A percentile compares a stretch with the other conserved stretches of the same genome.
phyloP scores from a whole-genome alignment of 2,113 vertebrate genomes.

The Ceyx margarethae region DNA sequence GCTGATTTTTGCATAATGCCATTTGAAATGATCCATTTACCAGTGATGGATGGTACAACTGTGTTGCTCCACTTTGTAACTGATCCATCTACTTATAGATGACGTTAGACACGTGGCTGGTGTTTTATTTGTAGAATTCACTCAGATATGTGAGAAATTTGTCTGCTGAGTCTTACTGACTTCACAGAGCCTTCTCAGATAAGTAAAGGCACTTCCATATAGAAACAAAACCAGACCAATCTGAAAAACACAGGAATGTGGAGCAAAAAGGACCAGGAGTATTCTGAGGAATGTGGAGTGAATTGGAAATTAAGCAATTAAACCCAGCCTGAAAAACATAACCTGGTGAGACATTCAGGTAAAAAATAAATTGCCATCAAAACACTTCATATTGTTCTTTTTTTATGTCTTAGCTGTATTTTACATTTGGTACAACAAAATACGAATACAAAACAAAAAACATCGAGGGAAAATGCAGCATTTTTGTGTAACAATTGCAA shows the following conservation, averaged over 20 bases:
- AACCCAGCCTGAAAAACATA: background rate
- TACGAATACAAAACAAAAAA: background rate
- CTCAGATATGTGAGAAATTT: slow-evolving; percentile 22
- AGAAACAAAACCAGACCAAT: background rate
- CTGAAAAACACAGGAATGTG: background rate
- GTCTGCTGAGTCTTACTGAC: background rate
- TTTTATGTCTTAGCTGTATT: background rate
- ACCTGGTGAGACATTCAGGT: background rate
- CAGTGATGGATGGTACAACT: slow-evolving; percentile 18
- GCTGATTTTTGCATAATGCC: slow-evolving; percentile 47
- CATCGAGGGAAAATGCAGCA: background rate
- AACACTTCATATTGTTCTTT: background rate
- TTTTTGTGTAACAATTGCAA: too few relatives aligned
- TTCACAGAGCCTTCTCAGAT: background rate
- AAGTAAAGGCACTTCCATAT: background rate
- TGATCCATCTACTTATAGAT: slow-evolving; percentile 11
- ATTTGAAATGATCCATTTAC: slow-evolving; percentile 50
- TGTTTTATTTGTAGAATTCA: slow-evolving; percentile 46
- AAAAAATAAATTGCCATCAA: background rate
- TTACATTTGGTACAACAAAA: background rate
- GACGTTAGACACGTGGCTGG: background rate
- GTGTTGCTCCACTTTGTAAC: slow-evolving; percentile 8
- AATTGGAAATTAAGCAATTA: background rate
- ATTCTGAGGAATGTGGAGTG: background rate
- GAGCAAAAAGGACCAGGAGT: background rate